Base-by-base conservation (phyloP, 2,888 invertebrate species). In the Prosapia bicincta region DNA sequence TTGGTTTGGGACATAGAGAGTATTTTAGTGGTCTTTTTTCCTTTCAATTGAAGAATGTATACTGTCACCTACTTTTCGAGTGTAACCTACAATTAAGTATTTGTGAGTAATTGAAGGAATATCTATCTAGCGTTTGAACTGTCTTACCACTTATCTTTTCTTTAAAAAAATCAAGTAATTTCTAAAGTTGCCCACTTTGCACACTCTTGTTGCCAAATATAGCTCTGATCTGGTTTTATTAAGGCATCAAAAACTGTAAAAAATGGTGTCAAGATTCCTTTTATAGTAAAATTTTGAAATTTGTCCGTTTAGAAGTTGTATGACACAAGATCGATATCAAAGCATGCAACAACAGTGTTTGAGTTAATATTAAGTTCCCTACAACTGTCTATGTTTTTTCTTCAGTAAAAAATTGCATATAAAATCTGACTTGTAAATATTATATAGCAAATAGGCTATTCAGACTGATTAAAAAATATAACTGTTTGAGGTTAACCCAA, bases 141-240 rank as follows among this genome's bases (percentile, higher is more conserved):
- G 66, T 28, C 13, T 72, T 15, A 24, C 73, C 73, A 73, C 28
- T 73, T 9, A 7, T 1, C 9, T 73, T 66, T 32, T 73, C 68
- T 38, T 73, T 73, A 13, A 66, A 68, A 15, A 13, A 73, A 26
- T 73, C 66, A 73, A n/a, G 73, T 38, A 23, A 73, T 68, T 73
- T 73, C 73, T 15, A 73, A 0, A 30, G 73, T 7, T 32, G 28
- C 28, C 23, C 65, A 32, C 32, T 67, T 72, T 2, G 66, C 72
- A 72, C 72, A 72, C 6, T 30, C 72, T 32, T 72, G 67, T 9
- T 72, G 66, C 72, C 72, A 72, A 26, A 72, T 72, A 23, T 72
- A 72, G 10, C 66, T 23, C 6, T 66, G 13, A 10, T 65, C 72
- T 65, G 32, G 38, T 7, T 70, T 70, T 2, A 24, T 24, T 30